Evolutionary conservation across 2,888 invertebrate species (phyloP).

Genomic region (Megamerina dolium): DNA sequence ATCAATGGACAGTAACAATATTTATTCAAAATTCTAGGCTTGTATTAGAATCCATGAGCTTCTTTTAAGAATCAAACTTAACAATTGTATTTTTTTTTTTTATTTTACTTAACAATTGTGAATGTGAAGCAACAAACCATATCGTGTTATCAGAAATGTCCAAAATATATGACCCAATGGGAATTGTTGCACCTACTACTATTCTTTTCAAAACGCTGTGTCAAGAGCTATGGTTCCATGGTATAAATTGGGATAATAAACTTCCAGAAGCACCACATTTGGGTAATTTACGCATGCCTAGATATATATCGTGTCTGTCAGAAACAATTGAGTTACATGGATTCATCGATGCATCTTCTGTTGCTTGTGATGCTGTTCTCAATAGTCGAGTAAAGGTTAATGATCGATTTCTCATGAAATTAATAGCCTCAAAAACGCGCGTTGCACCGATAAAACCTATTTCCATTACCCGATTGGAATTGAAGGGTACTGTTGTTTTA

Average conservation of each 20-base stretch:
- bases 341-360: neutral
- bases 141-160: slow-evolving; percentile 5
- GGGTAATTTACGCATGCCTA: no score
- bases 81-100: no score
- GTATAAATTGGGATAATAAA: slow-evolving; percentile 1
- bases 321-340: slow-evolving; percentile 1
- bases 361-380: neutral
- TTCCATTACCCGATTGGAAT: slow-evolving; percentile 2
- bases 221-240: slow-evolving; percentile 4
- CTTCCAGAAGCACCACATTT: neutral
- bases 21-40: slow-evolving; percentile 8
- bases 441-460: slow-evolving; percentile 1
- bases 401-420: neutral
- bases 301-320: neutral
- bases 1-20: no score
- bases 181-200: slow-evolving; percentile 1
- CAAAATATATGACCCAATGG: slow-evolving; percentile 4
- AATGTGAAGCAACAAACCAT: slow-evolving; percentile 6
- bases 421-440: neutral
- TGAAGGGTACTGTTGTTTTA: slow-evolving; percentile 15
- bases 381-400: neutral
- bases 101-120: no score
- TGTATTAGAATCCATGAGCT: slow-evolving; percentile 10
- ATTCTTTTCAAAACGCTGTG: no score
- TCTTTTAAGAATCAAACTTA: slow-evolving; percentile 1